Conservation (phyloP, 2,113 vertebrate species). For the Saccopteryx bilineata region DNA sequence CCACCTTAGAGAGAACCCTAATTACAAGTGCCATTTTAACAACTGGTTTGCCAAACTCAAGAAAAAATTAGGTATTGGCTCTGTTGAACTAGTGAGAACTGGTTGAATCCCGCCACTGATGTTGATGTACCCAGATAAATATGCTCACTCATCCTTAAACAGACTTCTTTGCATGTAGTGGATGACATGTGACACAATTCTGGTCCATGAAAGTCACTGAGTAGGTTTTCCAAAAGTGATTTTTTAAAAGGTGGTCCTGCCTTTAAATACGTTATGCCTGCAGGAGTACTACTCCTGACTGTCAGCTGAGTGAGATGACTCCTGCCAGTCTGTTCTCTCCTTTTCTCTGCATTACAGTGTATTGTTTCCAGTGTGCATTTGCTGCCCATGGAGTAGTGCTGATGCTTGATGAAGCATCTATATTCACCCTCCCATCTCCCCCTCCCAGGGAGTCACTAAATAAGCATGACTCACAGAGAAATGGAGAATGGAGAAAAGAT, state of each 20-base stretch:
- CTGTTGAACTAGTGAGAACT: too few relatives aligned
- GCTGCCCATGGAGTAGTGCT: not conserved
- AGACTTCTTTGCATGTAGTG: not conserved
- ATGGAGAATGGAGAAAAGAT: not conserved
- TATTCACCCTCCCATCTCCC: not conserved
- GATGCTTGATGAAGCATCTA: not conserved
- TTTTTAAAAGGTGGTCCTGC: not conserved
- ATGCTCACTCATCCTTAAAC: not conserved
- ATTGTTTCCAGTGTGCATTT: not conserved
- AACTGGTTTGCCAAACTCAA: too few relatives aligned
- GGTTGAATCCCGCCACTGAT: not conserved
- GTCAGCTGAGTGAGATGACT: too few relatives aligned
- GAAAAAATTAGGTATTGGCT: too few relatives aligned
- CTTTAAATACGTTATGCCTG: not conserved
- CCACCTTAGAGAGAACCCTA: too few relatives aligned
- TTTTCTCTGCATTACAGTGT: not conserved
- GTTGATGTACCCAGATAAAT: not conserved
- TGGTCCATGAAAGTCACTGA: not conserved
- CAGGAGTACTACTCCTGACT: not conserved
- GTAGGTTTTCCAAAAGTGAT: not conserved
- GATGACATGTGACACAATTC: not conserved
- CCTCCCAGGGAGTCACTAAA: not conserved
- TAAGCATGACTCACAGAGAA: not conserved
- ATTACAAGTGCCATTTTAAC: too few relatives aligned
- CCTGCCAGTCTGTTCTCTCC: not conserved